phyloP scores from a whole-genome alignment of 2,113 vertebrate species.

The Oenanthe oenanthe region DNA sequence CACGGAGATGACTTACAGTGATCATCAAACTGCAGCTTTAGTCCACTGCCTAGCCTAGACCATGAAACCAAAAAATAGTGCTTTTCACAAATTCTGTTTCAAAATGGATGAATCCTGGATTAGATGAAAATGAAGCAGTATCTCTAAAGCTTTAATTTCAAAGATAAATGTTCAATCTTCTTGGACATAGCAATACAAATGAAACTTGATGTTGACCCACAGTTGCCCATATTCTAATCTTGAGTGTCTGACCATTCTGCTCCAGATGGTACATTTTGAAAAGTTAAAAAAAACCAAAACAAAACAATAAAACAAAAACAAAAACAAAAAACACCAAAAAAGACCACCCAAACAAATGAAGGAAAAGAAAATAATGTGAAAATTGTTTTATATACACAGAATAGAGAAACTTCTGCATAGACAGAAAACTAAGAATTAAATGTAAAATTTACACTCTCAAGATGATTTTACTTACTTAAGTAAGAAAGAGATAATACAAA shows the following conservation, averaged over 20 bases:
- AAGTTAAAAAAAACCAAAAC: background rate
- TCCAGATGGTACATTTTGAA: background rate
- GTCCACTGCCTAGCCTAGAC: background rate
- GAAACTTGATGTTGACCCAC: background rate
- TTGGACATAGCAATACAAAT: background rate
- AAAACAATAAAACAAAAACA: no score
- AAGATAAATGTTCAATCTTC: background rate
- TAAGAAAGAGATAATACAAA: background rate
- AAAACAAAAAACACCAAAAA: no score
- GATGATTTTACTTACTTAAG: background rate
- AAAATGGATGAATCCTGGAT: background rate
- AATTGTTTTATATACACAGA: background rate
- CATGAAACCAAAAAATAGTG: background rate
- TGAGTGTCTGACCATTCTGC: background rate
- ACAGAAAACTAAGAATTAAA: background rate
- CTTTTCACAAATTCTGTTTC: background rate
- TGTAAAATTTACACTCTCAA: background rate
- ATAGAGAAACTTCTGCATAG: background rate
- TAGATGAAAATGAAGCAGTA: background rate
- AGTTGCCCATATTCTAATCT: background rate
- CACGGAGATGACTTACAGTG: background rate
- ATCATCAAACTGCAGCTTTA: background rate
- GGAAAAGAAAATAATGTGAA: background rate
- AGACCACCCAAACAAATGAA: fast-evolving
- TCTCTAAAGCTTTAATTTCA: background rate